phyloP scores from a whole-genome alignment of 2,888 invertebrate genomes.

The Eulithis prunata region DNA sequence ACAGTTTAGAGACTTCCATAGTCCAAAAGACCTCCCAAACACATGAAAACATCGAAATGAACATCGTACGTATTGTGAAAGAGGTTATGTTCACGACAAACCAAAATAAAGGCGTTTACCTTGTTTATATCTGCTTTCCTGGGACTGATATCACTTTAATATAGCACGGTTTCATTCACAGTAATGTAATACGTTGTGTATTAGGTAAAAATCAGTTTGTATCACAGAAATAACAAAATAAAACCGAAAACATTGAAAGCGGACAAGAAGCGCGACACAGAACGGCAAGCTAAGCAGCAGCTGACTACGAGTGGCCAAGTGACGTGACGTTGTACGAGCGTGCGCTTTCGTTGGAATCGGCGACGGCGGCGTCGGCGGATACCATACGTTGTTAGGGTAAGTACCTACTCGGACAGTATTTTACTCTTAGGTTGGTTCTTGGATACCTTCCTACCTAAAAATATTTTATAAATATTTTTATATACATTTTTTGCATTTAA shows the following conservation, averaged over 20 bases:
- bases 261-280: conserved; percentile 86
- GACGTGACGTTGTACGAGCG: conserved; percentile 65
- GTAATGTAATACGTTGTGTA: conserved; percentile 68
- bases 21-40: conserved; percentile 19
- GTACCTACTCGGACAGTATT: no score
- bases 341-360: conserved; percentile 16
- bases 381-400: no score
- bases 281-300: conserved; percentile 89
- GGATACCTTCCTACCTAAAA: no score
- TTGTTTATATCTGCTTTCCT: conserved; percentile 68
- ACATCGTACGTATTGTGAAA: conserved; percentile 68
- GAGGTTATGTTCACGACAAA: conserved; percentile 84
- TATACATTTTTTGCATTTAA: no score
- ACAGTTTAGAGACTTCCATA: conserved; percentile 26
- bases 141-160: conserved; percentile 71
- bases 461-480: no score
- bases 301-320: conserved; percentile 82
- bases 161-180: conserved; percentile 76
- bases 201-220: conserved; percentile 81
- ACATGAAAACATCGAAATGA: conserved; percentile 64
- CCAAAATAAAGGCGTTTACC: conserved; percentile 85
- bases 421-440: no score
- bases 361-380: no score
- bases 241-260: conserved; percentile 85
- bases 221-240: conserved; percentile 84